A percentile compares a stretch with the other conserved stretches of the same genome.
Conservation (phyloP, 2,888 invertebrate species). For the Callimorpha dominula region DNA sequence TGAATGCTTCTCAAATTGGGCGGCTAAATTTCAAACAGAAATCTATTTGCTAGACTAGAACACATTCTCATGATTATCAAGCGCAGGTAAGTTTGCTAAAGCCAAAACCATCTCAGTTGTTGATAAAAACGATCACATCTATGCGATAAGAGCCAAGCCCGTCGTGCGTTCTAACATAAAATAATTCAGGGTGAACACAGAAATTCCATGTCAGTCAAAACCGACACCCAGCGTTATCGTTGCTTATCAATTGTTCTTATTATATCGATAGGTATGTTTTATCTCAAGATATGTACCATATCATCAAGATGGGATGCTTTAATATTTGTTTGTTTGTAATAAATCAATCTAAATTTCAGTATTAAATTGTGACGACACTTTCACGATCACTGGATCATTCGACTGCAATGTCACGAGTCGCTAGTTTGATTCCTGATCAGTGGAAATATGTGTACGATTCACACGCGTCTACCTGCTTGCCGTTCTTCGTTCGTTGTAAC, state of each 20-base stretch:
- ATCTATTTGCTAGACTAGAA: too few relatives aligned
- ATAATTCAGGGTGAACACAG: slow-evolving; percentile 2
- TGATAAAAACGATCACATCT: slow-evolving; percentile 11
- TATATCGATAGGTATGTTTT: background rate
- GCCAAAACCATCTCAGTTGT: slow-evolving; percentile 12
- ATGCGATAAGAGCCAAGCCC: background rate
- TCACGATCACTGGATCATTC: background rate
- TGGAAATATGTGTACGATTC: too few relatives aligned
- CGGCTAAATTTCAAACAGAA: too few relatives aligned
- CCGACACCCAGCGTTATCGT: background rate
- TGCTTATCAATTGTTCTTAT: background rate
- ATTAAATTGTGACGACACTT: background rate
- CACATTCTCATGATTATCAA: background rate
- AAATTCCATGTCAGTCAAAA: slow-evolving; percentile 10
- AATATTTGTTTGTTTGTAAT: background rate
- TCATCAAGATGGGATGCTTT: background rate
- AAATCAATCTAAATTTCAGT: too few relatives aligned
- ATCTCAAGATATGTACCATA: background rate
- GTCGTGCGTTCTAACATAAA: slow-evolving; percentile 5
- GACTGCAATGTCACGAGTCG: too few relatives aligned
- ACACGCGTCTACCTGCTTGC: too few relatives aligned
- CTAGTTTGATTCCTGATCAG: too few relatives aligned
- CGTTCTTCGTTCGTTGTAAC: too few relatives aligned
- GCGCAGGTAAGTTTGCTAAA: slow-evolving; percentile 1
- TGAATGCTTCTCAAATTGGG: too few relatives aligned